Evolutionary conservation across 2,888 invertebrate genomes (phyloP).

Genomic region (Opisthograptis luteolata): DNA sequence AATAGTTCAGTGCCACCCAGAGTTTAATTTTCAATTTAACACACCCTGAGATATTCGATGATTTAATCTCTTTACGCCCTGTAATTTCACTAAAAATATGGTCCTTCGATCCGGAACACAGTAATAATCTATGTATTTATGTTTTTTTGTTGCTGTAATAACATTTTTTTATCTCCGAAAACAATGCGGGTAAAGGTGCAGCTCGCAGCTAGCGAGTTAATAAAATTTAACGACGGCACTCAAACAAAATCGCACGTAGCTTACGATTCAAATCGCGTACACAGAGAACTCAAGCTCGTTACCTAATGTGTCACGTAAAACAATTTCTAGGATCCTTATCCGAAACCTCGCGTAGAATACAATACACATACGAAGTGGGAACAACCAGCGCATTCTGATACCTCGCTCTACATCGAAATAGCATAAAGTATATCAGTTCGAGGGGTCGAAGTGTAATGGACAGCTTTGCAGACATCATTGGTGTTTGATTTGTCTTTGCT

Average conservation of each 20-base stretch:
- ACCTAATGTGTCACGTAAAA: constrained; percentile 72
- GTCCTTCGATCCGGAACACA: too few relatives aligned
- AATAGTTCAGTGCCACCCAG: too few relatives aligned
- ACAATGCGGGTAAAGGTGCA: too few relatives aligned
- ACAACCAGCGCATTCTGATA: constrained; percentile 32
- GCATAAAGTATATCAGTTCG: constrained; percentile 5
- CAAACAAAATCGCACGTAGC: constrained; percentile 29
- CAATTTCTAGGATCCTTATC: constrained; percentile 69
- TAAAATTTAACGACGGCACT: constrained; percentile 25
- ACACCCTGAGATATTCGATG: too few relatives aligned
- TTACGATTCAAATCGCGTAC: constrained; percentile 41
- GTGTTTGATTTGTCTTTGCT: constrained; percentile 32
- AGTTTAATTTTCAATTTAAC: too few relatives aligned
- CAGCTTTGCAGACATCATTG: constrained; percentile 29
- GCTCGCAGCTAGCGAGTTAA: too few relatives aligned
- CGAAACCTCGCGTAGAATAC: constrained; percentile 57
- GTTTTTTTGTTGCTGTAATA: too few relatives aligned
- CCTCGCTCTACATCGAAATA: constrained; percentile 20
- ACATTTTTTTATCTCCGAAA: too few relatives aligned
- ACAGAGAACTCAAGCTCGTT: constrained; percentile 46
- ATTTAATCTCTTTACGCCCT: too few relatives aligned
- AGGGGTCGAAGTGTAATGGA: constrained; percentile 26
- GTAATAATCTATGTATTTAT: too few relatives aligned
- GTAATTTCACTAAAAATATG: too few relatives aligned
- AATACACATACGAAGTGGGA: constrained; percentile 44